These are phyloP conservation scores for Acrobasis consociella DNA, from an alignment of 2,888 invertebrate species.

Conservation along the genomic window DNA sequence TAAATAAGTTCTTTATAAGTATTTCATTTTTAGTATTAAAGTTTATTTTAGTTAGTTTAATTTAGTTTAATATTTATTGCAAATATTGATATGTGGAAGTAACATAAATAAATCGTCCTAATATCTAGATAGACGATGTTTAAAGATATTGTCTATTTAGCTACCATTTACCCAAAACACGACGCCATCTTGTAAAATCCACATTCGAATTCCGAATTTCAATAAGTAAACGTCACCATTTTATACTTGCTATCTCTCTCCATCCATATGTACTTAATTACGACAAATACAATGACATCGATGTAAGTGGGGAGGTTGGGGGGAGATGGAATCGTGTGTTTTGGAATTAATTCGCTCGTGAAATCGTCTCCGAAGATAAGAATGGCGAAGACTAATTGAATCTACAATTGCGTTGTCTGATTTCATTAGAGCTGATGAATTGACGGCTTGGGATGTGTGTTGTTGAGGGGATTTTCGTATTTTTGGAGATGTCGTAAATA, in stretches of 20 bases:
- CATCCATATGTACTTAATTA: conserved; percentile 76
- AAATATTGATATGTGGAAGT: too few relatives aligned
- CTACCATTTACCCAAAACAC: conserved; percentile 8
- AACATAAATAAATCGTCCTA: too few relatives aligned
- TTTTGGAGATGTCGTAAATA: neutral
- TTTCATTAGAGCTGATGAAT: conserved; percentile 62
- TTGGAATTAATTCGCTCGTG: conserved; percentile 83
- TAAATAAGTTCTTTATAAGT: too few relatives aligned
- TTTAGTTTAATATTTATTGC: too few relatives aligned
- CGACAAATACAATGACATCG: conserved; percentile 73
- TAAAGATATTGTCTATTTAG: neutral
- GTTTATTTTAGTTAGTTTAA: too few relatives aligned
- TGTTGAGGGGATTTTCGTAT: neutral
- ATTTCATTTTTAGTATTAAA: too few relatives aligned
- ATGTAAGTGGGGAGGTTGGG: conserved; percentile 62
- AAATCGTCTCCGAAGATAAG: conserved; percentile 82
- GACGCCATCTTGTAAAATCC: conserved; percentile 20
- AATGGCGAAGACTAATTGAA: conserved; percentile 82
- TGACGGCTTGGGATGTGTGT: conserved; percentile 22
- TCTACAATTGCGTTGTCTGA: conserved; percentile 81
- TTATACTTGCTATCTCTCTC: conserved; percentile 29
- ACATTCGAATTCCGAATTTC: conserved; percentile 16
- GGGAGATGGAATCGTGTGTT: conserved; percentile 81
- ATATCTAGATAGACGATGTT: neutral
- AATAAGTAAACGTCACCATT: conserved; percentile 21